Evolutionary conservation across 2,113 vertebrate species (phyloP).

Genomic region (Silurus glanis): DNA sequence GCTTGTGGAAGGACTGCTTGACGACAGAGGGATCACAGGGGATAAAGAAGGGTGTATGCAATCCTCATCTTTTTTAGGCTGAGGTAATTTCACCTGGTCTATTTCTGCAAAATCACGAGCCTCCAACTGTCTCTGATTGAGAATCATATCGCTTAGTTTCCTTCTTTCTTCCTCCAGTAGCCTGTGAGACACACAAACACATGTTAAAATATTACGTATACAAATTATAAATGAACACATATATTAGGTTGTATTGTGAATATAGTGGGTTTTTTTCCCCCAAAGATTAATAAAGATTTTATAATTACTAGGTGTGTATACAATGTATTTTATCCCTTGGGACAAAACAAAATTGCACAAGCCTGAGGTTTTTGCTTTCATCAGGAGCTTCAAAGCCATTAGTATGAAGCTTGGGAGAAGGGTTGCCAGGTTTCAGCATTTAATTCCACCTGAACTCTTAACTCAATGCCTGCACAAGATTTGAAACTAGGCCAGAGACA

Average conservation of each 20-base stretch:
- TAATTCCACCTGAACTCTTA: not conserved
- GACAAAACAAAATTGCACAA: not conserved
- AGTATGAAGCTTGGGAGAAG: not conserved
- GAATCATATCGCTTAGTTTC: slow-evolving; percentile 36
- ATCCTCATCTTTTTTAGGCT: slow-evolving; percentile 11
- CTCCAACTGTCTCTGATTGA: slow-evolving; percentile 22
- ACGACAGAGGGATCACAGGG: not conserved
- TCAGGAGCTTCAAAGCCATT: not conserved
- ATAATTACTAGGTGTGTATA: not conserved
- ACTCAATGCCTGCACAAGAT: not conserved
- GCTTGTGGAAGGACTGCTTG: not conserved
- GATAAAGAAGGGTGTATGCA: not conserved
- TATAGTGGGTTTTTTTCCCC: too few species aligned
- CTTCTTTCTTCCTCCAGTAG: slow-evolving; percentile 46
- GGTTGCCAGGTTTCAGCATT: not conserved
- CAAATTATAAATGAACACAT: not conserved
- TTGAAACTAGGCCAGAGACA: not conserved
- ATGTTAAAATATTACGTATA: not conserved
- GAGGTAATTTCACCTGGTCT: not conserved
- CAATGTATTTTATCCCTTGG: not conserved
- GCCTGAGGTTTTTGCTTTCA: not conserved
- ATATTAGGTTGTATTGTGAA: too few species aligned
- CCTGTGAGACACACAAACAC: slow-evolving; percentile 23
- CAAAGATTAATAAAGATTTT: too few species aligned
- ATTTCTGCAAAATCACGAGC: not conserved